Evolutionary conservation across 2,113 vertebrate species (phyloP).

Genomic region (Nannobrachium achirus): DNA sequence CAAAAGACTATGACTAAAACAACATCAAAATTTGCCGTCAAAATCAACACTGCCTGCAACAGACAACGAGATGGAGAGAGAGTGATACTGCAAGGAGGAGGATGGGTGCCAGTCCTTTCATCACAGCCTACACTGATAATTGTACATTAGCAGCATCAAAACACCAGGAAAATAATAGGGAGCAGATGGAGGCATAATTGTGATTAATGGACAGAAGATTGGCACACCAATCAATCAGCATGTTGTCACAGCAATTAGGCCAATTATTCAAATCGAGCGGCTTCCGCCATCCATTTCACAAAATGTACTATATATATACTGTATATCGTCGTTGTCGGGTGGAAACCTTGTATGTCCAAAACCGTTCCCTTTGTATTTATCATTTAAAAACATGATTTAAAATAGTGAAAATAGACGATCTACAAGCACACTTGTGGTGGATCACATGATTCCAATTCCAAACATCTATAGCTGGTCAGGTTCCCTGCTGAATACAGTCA

Average conservation of each 20-base stretch:
- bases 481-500: not conserved
- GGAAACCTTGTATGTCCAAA: too few relatives aligned
- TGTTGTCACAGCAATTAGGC: constrained; percentile 52
- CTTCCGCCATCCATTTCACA: constrained; percentile 18
- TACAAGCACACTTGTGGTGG: too few relatives aligned
- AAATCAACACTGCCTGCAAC: too few relatives aligned
- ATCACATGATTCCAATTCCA: constrained; percentile 11
- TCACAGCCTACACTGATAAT: constrained; percentile 37
- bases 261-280: constrained; percentile 38
- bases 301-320: too few relatives aligned
- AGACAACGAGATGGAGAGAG: not conserved
- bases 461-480: not conserved
- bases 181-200: constrained; percentile 26
- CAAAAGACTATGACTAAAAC: too few relatives aligned
- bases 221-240: constrained; percentile 48
- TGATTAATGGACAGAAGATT: constrained; percentile 48
- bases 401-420: too few relatives aligned
- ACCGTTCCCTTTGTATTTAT: too few relatives aligned
- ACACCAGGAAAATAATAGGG: constrained; percentile 43
- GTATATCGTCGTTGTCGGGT: too few relatives aligned
- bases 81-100: constrained; percentile 67
- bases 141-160: constrained; percentile 56
- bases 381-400: too few relatives aligned
- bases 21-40: too few relatives aligned
- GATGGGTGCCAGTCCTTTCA: constrained; percentile 49